These are phyloP conservation scores for Hemibagrus wyckioides DNA, from an alignment of 2,113 vertebrate genomes.

Conservation along the genomic window DNA sequence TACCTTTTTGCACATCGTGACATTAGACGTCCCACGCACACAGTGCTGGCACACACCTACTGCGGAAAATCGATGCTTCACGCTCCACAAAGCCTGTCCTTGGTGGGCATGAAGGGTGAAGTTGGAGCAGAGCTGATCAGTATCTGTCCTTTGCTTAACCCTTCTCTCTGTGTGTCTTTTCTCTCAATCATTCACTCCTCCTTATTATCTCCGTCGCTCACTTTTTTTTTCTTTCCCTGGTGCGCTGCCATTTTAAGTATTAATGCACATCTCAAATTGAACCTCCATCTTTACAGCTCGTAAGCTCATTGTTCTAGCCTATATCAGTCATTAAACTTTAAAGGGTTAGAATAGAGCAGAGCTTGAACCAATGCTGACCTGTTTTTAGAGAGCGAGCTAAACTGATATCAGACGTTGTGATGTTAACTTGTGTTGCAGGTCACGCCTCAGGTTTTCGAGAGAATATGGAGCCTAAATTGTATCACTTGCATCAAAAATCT, in stretches of 20 bases:
- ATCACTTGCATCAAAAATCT: not conserved
- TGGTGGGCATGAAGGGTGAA: constrained; percentile 39
- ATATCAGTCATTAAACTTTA: not conserved
- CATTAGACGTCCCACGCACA: constrained; percentile 5
- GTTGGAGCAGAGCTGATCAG: constrained; percentile 29
- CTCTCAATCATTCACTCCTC: not conserved
- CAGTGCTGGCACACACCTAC: constrained; percentile 1
- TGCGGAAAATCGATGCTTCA: constrained; percentile 38
- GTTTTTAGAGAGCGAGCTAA: not conserved
- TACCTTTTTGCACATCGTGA: constrained; percentile 23
- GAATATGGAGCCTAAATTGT: not conserved
- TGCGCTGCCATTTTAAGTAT: not conserved
- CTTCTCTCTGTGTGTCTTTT: not conserved
- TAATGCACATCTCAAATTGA: constrained; percentile 15
- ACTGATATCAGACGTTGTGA: not conserved
- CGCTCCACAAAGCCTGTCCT: constrained; percentile 48
- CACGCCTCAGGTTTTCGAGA: not conserved
- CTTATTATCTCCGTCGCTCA: not conserved
- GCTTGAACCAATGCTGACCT: not conserved
- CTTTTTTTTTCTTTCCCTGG: not conserved
- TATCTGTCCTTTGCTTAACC: constrained; percentile 23
- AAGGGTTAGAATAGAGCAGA: not conserved
- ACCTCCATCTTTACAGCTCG: not conserved
- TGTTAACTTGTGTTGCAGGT: not conserved
- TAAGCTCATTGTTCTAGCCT: not conserved